These are phyloP conservation scores for Homarus gammarus DNA, from an alignment of 2,888 invertebrate species.

Conservation along the genomic window DNA sequence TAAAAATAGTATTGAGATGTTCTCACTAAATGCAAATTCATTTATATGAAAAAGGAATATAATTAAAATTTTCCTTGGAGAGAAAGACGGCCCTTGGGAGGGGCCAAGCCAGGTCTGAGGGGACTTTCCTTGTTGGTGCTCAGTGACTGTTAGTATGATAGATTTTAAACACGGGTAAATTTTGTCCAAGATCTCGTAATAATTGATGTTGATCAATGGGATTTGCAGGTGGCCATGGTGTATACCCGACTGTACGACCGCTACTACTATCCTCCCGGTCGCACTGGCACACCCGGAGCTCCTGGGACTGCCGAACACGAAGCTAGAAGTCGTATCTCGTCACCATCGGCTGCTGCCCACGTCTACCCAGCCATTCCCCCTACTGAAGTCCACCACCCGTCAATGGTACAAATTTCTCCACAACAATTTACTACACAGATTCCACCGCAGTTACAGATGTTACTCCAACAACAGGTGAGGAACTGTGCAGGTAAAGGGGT, in stretches of 20 bases:
- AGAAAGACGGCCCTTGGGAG: too few species aligned
- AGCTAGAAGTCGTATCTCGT: conserved; percentile 56
- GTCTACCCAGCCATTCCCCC: conserved; percentile 77
- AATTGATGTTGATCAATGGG: too few species aligned
- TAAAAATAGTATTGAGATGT: too few species aligned
- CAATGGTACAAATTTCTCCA: conserved; percentile 81
- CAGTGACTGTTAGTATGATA: too few species aligned
- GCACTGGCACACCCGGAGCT: conserved; percentile 58
- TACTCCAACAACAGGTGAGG: conserved; percentile 86
- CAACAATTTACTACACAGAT: conserved; percentile 84
- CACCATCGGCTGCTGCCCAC: conserved; percentile 77
- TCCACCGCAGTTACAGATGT: conserved; percentile 88
- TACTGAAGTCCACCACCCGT: conserved; percentile 77
- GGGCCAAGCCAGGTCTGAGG: too few species aligned
- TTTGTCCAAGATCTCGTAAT: too few species aligned
- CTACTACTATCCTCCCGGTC: conserved; percentile 54
- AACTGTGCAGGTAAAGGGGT: background rate
- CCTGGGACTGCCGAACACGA: conserved; percentile 63
- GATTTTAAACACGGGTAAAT: too few species aligned
- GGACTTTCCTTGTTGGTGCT: too few species aligned
- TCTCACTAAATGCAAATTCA: too few species aligned
- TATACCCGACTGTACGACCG: conserved; percentile 56
- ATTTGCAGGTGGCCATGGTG: conserved; percentile 67
- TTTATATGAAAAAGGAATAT: too few species aligned
- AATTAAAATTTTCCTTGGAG: too few species aligned